A percentile compares a stretch with the other conserved stretches of the same genome.
Evolutionary conservation across 1,140 invertebrate species (phyloP).

Genomic region (Cydia amplana): DNA sequence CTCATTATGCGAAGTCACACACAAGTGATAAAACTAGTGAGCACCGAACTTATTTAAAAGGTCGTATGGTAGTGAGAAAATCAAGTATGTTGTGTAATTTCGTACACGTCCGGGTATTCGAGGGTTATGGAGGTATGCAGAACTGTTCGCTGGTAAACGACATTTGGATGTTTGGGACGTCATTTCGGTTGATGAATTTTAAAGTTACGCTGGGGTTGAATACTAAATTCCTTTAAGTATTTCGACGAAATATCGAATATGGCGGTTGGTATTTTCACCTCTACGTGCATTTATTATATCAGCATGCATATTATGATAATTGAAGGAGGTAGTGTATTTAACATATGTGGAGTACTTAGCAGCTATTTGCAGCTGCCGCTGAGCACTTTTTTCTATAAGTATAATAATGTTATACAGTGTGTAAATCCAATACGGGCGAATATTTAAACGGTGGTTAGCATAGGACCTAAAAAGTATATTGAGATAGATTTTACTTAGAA

Average conservation of each 20-base stretch:
- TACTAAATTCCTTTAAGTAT: slow-evolving; percentile 15
- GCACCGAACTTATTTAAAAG: neutral
- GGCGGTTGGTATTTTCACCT: slow-evolving; percentile 1
- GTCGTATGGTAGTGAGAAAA: neutral
- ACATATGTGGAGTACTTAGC: too few relatives aligned
- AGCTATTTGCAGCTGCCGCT: too few relatives aligned
- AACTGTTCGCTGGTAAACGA: slow-evolving; percentile 22
- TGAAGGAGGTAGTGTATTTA: too few relatives aligned
- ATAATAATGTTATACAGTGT: too few relatives aligned
- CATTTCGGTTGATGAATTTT: slow-evolving; percentile 30
- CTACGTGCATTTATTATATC: neutral
- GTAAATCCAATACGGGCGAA: too few relatives aligned
- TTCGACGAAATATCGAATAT: slow-evolving; percentile 1
- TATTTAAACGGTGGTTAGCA: too few relatives aligned
- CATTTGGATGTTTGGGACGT: slow-evolving; percentile 27
- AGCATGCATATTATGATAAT: too few relatives aligned
- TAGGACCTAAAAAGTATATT: too few relatives aligned
- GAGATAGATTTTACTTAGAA: too few relatives aligned
- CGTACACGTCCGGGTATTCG: neutral
- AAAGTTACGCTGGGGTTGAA: slow-evolving; percentile 22
- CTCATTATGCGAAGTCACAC: slow-evolving; percentile 34
- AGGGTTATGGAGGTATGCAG: slow-evolving; percentile 24
- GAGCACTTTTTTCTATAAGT: too few relatives aligned
- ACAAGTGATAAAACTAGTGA: slow-evolving; percentile 26
- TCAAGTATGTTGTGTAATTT: neutral